phyloP scores from a whole-genome alignment of 2,888 invertebrate genomes.

The Azorinus chamasolen region DNA sequence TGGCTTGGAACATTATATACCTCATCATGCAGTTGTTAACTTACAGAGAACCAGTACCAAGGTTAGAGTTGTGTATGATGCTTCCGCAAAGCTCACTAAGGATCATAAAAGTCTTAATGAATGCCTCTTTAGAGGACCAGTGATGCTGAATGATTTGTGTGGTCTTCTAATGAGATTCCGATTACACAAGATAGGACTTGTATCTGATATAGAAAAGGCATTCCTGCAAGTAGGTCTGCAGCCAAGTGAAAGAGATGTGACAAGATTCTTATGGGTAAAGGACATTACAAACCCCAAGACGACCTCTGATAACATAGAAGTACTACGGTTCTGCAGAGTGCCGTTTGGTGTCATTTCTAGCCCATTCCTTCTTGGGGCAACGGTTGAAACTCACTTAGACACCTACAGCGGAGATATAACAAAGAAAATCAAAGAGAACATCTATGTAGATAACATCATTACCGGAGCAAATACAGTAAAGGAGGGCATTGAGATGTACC shows the following conservation, averaged over 20 bases:
- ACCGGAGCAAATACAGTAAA: not conserved
- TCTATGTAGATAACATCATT: constrained; percentile 4
- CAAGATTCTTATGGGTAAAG: constrained; percentile 9
- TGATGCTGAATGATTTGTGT: not conserved
- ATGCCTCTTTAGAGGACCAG: not conserved
- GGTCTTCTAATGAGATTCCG: too few relatives aligned
- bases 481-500: not conserved
- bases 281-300: not conserved
- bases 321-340: constrained; percentile 4
- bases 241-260: constrained; percentile 13
- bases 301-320: not conserved
- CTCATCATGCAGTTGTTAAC: constrained; percentile 1
- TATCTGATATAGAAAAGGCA: too few relatives aligned
- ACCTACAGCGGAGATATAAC: not conserved
- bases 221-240: not conserved
- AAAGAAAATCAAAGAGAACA: not conserved
- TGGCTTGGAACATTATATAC: not conserved
- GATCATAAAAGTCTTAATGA: too few relatives aligned
- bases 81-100: not conserved
- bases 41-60: not conserved
- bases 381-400: not conserved
- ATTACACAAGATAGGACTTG: too few relatives aligned
- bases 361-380: constrained; percentile 13
- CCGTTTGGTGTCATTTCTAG: too few relatives aligned
- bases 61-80: not conserved